phyloP scores from a whole-genome alignment of 2,888 invertebrate genomes.

The Strigamia maritima region DNA sequence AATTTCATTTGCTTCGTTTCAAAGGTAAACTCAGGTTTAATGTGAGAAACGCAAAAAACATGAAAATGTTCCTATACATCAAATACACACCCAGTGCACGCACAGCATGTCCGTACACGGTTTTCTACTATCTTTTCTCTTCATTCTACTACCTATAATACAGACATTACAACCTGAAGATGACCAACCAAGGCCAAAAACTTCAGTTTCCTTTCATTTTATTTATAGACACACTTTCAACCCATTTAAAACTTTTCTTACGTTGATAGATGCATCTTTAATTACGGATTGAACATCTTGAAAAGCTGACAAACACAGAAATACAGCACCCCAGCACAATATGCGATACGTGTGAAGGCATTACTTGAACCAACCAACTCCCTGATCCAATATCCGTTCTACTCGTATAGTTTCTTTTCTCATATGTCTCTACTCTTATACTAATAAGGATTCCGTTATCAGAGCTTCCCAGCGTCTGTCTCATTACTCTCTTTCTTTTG shows the following conservation, averaged over 20 bases:
- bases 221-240: too few relatives aligned
- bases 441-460: conserved; percentile 31
- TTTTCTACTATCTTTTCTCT: too few relatives aligned
- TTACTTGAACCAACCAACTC: background rate
- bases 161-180: too few relatives aligned
- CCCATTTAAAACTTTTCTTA: background rate
- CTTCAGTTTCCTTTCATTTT: background rate
- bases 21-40: too few relatives aligned
- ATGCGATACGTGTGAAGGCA: background rate
- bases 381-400: background rate
- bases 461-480: background rate
- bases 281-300: background rate
- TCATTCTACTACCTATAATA: too few relatives aligned
- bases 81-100: too few relatives aligned
- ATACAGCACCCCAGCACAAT: background rate
- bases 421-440: background rate
- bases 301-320: conserved; percentile 15
- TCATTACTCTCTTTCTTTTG: background rate
- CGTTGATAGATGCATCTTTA: background rate
- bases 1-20: too few relatives aligned
- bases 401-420: conserved; percentile 9
- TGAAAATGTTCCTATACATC: too few relatives aligned
- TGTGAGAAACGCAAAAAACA: too few relatives aligned
- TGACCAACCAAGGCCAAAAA: background rate
- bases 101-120: too few relatives aligned